Evolutionary conservation across 2,888 invertebrate genomes (phyloP).

Genomic region (Limnephilus marmoratus): DNA sequence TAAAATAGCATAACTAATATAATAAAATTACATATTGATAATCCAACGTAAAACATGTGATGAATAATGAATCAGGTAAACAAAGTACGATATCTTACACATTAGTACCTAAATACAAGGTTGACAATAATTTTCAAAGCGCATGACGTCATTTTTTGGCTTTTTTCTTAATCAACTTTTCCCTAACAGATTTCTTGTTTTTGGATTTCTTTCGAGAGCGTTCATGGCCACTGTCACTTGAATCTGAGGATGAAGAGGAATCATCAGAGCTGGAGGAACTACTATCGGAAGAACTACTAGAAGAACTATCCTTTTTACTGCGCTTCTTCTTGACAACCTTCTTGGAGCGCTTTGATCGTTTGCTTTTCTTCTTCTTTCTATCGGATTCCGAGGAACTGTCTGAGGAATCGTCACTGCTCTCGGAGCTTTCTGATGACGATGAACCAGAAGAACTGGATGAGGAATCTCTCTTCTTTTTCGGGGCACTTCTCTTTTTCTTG

Average conservation of each 20-base stretch:
- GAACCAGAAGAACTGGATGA: slow-evolving; percentile 72
- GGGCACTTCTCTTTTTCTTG: slow-evolving; percentile 64
- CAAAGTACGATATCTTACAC: background rate
- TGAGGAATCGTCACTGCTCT: slow-evolving; percentile 61
- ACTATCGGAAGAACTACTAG: slow-evolving; percentile 70
- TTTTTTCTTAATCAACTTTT: slow-evolving; percentile 57
- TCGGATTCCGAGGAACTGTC: slow-evolving; percentile 68
- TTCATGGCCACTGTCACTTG: slow-evolving; percentile 65
- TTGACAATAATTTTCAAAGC: background rate
- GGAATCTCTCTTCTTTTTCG: slow-evolving; percentile 70
- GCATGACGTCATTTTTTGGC: slow-evolving; percentile 25
- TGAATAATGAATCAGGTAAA: background rate
- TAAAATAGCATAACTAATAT: background rate
- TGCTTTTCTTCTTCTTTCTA: slow-evolving; percentile 69
- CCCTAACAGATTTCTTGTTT: slow-evolving; percentile 64
- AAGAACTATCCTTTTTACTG: slow-evolving; percentile 68
- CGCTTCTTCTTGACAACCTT: slow-evolving; percentile 72
- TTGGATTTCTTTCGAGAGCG: slow-evolving; percentile 64
- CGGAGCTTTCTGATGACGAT: slow-evolving; percentile 71
- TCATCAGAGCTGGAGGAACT: slow-evolving; percentile 69
- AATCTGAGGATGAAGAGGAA: slow-evolving; percentile 59
- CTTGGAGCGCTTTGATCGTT: slow-evolving; percentile 70
- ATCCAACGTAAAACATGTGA: background rate
- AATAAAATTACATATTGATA: background rate
- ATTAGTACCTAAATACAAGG: background rate